Evolutionary conservation across 1,140 invertebrate species (phyloP), one percentile per base, ranked within the genome.

Genomic region (Lineus longissimus): DNA sequence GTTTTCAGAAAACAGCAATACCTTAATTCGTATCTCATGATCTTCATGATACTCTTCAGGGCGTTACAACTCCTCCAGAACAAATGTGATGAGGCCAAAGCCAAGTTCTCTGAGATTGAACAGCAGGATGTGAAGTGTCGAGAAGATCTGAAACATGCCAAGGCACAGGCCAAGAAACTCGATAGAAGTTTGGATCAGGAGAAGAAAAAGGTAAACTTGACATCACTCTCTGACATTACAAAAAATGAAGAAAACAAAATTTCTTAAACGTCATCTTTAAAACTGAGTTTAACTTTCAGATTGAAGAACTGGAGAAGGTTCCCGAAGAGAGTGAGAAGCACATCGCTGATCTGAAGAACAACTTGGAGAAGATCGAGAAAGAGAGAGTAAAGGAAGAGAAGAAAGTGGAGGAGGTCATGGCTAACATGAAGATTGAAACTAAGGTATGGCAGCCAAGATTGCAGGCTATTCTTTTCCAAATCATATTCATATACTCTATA

Each of bases 261-360:
- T 43, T n/a, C n/a, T 11, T n/a, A 43, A 11, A 43, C 40, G 47
- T 51, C n/a, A 22, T 9, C 19, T 51, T 51, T 27, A 7, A 6
- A 51, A 51, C 9, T 0, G 1, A 11, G 6, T 36, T 63, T 22
- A 31, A 33, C 31, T 51, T 70, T 51, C 61, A 83, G 80, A 71
- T 86, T 31, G 81, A 80, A 60, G 83, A 85, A 59, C 70, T 86
- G 17, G 73, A 81, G 51, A 75, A 81, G 70, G 76, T 89, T 13
- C 91, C 92, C 0, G 86, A 88, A 31, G 89, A 90, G 68, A 90
- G 89, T 78, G 78, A 82, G 43, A 85, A 86, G 61, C 85, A 88
- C 62, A 92, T 94, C 55, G 82, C 86, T 62, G 89, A 92, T 62
- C 87, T 89, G 33, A 79, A 88, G 31, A 82, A 83, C 30, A 78